A percentile compares a stretch with the other conserved stretches of the same genome.
These are phyloP conservation scores for Sarcophilus harrisii DNA, from an alignment of 2,797 vertebrate species.

Conservation along the genomic window DNA sequence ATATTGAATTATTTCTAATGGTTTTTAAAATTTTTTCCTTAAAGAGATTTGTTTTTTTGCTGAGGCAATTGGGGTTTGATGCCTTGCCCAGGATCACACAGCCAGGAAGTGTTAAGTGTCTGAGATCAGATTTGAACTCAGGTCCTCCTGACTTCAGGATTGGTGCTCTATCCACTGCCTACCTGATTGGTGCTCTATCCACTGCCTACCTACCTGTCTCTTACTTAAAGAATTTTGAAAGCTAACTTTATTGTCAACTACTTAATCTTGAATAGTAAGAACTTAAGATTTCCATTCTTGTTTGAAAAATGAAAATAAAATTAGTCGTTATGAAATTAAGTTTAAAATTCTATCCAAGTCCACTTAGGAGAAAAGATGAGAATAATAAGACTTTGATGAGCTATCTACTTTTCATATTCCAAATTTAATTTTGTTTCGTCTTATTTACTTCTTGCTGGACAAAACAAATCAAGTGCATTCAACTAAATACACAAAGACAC, in stretches of 20 bases:
- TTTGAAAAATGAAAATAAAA: constrained; percentile 31
- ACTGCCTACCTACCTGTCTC: too few species aligned
- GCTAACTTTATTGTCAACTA: constrained; percentile 1
- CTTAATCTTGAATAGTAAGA: constrained; percentile 27
- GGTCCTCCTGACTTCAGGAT: too few species aligned
- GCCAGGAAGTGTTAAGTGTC: too few species aligned
- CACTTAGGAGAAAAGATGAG: neutral
- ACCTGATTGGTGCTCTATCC: too few species aligned
- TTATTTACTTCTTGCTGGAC: neutral
- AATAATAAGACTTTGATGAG: neutral
- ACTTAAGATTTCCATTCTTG: constrained; percentile 12
- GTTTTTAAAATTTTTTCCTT: neutral
- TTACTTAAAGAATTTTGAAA: neutral
- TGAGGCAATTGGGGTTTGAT: too few species aligned
- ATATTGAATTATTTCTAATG: constrained; percentile 10
- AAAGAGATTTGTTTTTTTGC: too few species aligned
- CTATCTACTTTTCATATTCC: neutral
- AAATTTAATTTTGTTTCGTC: neutral
- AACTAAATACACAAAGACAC: neutral
- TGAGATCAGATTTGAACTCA: too few species aligned
- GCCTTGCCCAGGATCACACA: too few species aligned
- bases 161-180: too few species aligned
- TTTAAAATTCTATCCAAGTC: neutral
- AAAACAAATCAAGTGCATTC: neutral
- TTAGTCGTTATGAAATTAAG: constrained; percentile 14